A percentile compares a stretch with the other conserved stretches of the same genome.
These are phyloP conservation scores for Beris morrisii DNA, from an alignment of 2,888 invertebrate genomes.

Conservation along the genomic window DNA sequence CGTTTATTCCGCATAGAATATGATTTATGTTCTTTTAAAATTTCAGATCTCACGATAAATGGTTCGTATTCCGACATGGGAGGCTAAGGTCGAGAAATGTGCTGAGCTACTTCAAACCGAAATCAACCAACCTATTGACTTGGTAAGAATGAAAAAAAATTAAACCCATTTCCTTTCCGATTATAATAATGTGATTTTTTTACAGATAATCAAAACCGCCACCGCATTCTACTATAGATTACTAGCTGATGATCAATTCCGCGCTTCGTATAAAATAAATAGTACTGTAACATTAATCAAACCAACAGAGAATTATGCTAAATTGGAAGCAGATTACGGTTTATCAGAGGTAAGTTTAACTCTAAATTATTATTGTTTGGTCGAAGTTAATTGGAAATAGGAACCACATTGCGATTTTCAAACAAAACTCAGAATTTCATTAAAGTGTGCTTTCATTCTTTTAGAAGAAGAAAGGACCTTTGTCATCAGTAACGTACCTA, in stretches of 20 bases:
- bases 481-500: too few species aligned
- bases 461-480: neutral
- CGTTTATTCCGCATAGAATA: too few species aligned
- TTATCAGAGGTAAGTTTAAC: slow-evolving; percentile 70
- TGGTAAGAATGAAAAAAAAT: slow-evolving; percentile 44
- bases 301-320: slow-evolving; percentile 83
- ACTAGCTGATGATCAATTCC: slow-evolving; percentile 75
- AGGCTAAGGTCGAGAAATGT: too few species aligned
- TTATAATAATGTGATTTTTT: slow-evolving; percentile 55
- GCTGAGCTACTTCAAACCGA: slow-evolving; percentile 56
- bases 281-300: slow-evolving; percentile 80
- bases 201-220: slow-evolving; percentile 68
- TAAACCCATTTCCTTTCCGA: neutral
- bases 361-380: too few species aligned
- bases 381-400: too few species aligned
- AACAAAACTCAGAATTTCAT: too few species aligned
- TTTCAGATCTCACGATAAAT: too few species aligned
- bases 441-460: too few species aligned
- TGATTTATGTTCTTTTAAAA: too few species aligned
- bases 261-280: slow-evolving; percentile 64
- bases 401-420: too few species aligned
- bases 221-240: slow-evolving; percentile 81
- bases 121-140: slow-evolving; percentile 51
- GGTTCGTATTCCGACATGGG: too few species aligned
- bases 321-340: slow-evolving; percentile 86